A percentile compares a stretch with the other conserved stretches of the same genome.
Conservation (phyloP, 2,113 vertebrate genomes). For the Argyrosomus japonicus region DNA sequence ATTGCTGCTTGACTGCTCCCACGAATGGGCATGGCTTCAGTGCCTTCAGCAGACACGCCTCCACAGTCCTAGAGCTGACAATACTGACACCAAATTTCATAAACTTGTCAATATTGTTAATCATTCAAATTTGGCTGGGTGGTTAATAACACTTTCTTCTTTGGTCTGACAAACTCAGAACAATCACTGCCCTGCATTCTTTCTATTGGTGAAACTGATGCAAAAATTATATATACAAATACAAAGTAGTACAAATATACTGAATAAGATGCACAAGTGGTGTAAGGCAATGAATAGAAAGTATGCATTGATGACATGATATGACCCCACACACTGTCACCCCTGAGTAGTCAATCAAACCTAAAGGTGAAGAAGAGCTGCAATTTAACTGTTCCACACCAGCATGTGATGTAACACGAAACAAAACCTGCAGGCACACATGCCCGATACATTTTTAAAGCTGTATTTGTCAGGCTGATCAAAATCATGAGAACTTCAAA, state of each 20-base stretch:
- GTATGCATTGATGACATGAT: neutral
- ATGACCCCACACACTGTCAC: neutral
- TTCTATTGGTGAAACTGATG: neutral
- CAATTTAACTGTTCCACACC: neutral
- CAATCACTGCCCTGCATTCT: neutral
- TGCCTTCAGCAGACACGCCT: too few species aligned
- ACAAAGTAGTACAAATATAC: neutral
- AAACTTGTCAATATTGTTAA: too few species aligned
- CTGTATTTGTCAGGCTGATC: neutral
- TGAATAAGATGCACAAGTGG: neutral
- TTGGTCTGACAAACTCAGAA: too few species aligned
- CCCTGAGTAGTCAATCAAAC: neutral
- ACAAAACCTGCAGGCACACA: neutral
- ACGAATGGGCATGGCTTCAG: too few species aligned
- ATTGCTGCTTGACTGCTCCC: too few species aligned
- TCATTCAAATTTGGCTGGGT: too few species aligned
- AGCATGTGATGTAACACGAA: neutral
- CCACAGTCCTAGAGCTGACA: too few species aligned
- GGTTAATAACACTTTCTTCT: too few species aligned
- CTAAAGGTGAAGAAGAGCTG: neutral
- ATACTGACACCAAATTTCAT: too few species aligned
- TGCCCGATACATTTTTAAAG: neutral
- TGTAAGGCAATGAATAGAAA: neutral
- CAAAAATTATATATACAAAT: neutral
- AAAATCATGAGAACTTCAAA: neutral